Conservation (phyloP, 2,797 vertebrate genomes). For the Karalla daura region DNA sequence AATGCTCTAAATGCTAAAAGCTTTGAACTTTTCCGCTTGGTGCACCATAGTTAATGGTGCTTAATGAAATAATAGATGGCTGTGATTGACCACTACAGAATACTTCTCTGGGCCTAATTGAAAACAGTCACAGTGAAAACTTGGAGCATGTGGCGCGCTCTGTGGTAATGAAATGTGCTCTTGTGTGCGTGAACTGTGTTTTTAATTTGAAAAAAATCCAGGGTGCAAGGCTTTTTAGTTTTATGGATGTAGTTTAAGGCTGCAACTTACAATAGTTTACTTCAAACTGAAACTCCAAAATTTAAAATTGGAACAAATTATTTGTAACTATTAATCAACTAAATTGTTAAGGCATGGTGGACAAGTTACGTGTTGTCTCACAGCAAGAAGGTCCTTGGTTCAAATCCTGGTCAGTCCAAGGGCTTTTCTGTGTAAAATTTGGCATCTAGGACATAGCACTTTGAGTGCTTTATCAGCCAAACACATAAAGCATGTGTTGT, state of each 20-base stretch:
- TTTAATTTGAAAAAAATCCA: background rate
- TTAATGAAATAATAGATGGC: constrained; percentile 74
- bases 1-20: constrained; percentile 67
- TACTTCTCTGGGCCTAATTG: constrained; percentile 36
- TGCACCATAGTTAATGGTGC: constrained; percentile 60
- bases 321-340: no score
- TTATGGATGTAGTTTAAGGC: background rate
- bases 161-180: constrained; percentile 9
- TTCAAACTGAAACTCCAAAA: no score
- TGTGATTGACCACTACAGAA: constrained; percentile 57
- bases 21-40: constrained; percentile 67
- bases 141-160: constrained; percentile 4
- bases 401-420: no score
- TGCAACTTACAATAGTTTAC: background rate
- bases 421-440: no score
- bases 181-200: background rate
- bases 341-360: no score
- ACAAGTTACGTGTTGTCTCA: no score
- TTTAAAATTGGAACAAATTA: no score
- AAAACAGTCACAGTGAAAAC: constrained; percentile 33
- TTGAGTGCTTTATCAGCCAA: no score
- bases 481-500: no score
- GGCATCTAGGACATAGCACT: no score
- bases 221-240: background rate
- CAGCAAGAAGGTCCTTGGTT: no score